These are phyloP conservation scores for Crossaster papposus DNA, from an alignment of 53 echinoderm and acorn worm species.

Conservation along the genomic window DNA sequence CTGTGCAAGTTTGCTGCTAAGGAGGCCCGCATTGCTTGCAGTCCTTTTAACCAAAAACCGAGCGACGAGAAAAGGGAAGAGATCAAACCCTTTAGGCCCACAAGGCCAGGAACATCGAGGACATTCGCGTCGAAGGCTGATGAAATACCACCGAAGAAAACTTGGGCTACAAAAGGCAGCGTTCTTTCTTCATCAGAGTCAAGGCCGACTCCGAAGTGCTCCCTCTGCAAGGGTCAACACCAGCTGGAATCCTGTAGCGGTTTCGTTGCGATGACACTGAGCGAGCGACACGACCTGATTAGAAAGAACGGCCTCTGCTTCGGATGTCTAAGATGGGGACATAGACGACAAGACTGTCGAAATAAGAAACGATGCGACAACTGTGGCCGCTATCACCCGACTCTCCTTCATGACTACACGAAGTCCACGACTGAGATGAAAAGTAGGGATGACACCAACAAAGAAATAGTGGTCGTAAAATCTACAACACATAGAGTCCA, in stretches of 20 bases:
- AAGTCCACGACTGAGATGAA: background rate
- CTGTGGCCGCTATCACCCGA: too few species aligned
- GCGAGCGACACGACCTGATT: conserved; percentile 36
- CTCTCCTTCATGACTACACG: too few species aligned
- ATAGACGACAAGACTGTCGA: too few species aligned
- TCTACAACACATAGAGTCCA: background rate
- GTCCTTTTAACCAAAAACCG: conserved; percentile 14
- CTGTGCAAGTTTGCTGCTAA: conserved; percentile 34
- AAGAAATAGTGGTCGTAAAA: background rate
- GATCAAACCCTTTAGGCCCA: background rate
- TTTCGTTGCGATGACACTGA: conserved; percentile 24
- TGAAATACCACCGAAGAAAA: background rate
- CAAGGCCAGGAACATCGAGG: conserved; percentile 2
- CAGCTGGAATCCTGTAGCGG: conserved; percentile 54
- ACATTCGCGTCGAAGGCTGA: conserved; percentile 6
- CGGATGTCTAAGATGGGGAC: too few species aligned
- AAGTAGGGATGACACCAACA: background rate
- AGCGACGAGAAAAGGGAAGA: conserved; percentile 12
- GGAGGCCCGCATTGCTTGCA: conserved; percentile 48
- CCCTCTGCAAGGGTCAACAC: conserved; percentile 26
- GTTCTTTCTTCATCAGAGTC: too few species aligned
- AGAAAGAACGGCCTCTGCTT: conserved; percentile 48
- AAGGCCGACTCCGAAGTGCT: background rate
- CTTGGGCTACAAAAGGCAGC: too few species aligned
- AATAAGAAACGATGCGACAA: too few species aligned